phyloP scores from a whole-genome alignment of 2,888 invertebrate species.

The Synanthedon formicaeformis region DNA sequence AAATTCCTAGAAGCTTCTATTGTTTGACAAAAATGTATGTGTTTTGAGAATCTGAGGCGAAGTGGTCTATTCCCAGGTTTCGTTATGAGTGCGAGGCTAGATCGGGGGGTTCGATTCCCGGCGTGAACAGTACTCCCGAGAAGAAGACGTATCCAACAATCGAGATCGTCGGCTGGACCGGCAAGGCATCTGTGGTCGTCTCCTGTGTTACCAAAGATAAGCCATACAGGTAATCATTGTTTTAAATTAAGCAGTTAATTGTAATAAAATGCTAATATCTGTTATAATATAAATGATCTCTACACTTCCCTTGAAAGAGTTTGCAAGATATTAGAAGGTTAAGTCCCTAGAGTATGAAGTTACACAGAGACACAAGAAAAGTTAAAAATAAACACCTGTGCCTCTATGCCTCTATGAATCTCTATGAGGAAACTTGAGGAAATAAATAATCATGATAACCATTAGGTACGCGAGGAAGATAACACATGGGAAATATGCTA shows the following conservation, averaged over 20 bases:
- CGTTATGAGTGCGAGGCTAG: slow-evolving; percentile 97
- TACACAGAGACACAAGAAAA: too few species aligned
- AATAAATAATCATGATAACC: not conserved
- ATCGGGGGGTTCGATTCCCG: slow-evolving; percentile 96
- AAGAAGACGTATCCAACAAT: slow-evolving; percentile 94
- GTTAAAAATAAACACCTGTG: too few species aligned
- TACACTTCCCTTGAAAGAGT: too few species aligned
- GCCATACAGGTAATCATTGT: slow-evolving; percentile 74
- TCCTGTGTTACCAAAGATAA: slow-evolving; percentile 95
- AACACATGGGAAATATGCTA: not conserved
- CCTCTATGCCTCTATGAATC: not conserved
- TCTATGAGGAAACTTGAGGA: not conserved
- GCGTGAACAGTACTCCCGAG: slow-evolving; percentile 88
- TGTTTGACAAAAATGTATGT: slow-evolving; percentile 6
- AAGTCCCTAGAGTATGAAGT: too few species aligned
- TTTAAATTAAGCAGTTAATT: too few species aligned
- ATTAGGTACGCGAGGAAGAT: not conserved
- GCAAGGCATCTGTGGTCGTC: slow-evolving; percentile 91
- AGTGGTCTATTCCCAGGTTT: slow-evolving; percentile 64
- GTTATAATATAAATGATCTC: too few species aligned
- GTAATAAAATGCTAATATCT: too few species aligned
- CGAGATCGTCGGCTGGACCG: slow-evolving; percentile 85
- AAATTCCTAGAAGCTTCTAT: too few species aligned
- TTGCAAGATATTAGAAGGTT: too few species aligned
- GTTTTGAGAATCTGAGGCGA: slow-evolving; percentile 1